phyloP scores from a whole-genome alignment of 2,797 vertebrate genomes.

The Triplophysa bombifrons region DNA sequence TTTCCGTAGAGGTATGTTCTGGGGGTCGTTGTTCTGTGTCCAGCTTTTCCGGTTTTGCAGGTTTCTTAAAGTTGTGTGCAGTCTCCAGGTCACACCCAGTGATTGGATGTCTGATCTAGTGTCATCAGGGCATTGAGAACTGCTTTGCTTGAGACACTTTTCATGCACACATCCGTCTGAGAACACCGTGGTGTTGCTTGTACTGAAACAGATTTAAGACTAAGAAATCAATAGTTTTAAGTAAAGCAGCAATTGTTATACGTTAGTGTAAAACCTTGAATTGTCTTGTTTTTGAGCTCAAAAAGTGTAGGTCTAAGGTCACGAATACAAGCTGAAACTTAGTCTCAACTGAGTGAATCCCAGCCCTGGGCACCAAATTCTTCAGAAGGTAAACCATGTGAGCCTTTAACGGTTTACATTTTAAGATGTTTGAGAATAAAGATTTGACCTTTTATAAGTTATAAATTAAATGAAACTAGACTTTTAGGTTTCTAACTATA shows the following conservation, averaged over 20 bases:
- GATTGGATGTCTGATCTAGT: conserved; percentile 56
- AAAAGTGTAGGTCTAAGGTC: not conserved
- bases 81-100: conserved; percentile 5
- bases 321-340: not conserved
- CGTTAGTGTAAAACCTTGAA: not conserved
- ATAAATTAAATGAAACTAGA: not conserved
- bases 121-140: not conserved
- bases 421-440: not conserved
- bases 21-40: not conserved
- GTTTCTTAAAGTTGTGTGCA: not conserved
- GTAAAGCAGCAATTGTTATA: not conserved
- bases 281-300: not conserved
- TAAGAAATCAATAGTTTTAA: not conserved
- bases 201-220: not conserved
- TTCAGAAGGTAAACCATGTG: conserved; percentile 6
- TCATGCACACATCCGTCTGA: not conserved
- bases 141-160: not conserved
- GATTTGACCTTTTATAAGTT: not conserved
- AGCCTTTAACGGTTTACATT: not conserved
- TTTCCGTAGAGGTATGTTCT: not conserved
- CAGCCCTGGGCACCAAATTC: not conserved
- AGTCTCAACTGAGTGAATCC: not conserved
- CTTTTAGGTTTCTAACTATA: not conserved
- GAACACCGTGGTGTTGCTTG: not conserved
- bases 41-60: conserved; percentile 1